These are phyloP conservation scores for Sphaeramia orbicularis DNA, from an alignment of 2,797 vertebrate genomes.

Conservation along the genomic window DNA sequence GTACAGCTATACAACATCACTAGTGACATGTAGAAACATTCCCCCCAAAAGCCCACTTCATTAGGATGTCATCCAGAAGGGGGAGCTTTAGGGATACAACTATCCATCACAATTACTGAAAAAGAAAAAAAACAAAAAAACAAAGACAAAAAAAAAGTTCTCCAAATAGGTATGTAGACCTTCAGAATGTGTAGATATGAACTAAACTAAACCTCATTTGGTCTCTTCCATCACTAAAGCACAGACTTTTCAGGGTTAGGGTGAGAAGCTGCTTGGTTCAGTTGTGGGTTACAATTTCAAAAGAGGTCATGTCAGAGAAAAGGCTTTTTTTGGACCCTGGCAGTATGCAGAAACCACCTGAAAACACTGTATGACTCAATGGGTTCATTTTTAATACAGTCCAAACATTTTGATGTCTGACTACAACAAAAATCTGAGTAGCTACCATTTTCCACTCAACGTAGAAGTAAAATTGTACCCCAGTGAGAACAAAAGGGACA, in stretches of 20 bases:
- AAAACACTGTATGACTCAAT: slow-evolving; percentile 18
- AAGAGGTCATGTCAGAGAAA: too few species aligned
- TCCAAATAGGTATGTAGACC: slow-evolving; percentile 52
- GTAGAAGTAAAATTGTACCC: neutral
- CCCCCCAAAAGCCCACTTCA: slow-evolving; percentile 56
- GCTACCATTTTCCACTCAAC: neutral
- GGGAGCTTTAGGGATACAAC: slow-evolving; percentile 60
- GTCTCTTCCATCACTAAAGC: slow-evolving; percentile 21
- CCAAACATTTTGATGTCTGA: slow-evolving; percentile 41
- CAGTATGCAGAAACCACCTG: slow-evolving; percentile 38
- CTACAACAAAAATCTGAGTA: slow-evolving; percentile 52
- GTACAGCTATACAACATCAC: slow-evolving; percentile 79
- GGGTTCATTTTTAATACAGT: slow-evolving; percentile 5
- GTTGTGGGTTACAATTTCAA: slow-evolving; percentile 15
- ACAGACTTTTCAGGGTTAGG: slow-evolving; percentile 10
- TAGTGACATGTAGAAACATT: slow-evolving; percentile 74
- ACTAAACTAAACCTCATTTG: slow-evolving; percentile 30
- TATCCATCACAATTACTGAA: slow-evolving; percentile 67
- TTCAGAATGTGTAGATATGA: slow-evolving; percentile 33
- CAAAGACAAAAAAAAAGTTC: slow-evolving; percentile 40
- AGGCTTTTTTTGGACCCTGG: slow-evolving; percentile 32
- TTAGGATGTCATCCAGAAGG: slow-evolving; percentile 28
- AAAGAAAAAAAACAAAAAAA: slow-evolving; percentile 30
- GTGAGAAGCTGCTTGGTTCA: slow-evolving; percentile 30
- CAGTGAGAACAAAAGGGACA: neutral